These are phyloP conservation scores for Osmoderma eremita DNA, from an alignment of 2,888 invertebrate species.

Conservation along the genomic window DNA sequence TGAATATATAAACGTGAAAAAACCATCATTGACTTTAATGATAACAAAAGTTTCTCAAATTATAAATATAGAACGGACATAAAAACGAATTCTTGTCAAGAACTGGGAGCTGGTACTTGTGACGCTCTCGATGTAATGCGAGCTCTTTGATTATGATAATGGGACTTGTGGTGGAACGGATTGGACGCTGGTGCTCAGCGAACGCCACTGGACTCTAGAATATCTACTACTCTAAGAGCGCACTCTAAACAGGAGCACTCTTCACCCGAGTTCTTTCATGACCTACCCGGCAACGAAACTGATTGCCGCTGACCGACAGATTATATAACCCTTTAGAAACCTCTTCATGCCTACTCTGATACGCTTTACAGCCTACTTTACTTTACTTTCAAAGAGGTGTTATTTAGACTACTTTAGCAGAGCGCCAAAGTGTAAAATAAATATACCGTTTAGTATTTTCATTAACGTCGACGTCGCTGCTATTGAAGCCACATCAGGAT, in stretches of 20 bases:
- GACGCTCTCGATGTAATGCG: slow-evolving; percentile 49
- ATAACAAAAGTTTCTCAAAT: background rate
- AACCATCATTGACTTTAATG: too few relatives aligned
- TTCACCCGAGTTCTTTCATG: slow-evolving; percentile 50
- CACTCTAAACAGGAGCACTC: slow-evolving; percentile 47
- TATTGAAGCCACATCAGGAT: too few relatives aligned
- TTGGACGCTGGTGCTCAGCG: slow-evolving; percentile 34
- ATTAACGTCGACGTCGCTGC: too few relatives aligned
- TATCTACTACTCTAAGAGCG: slow-evolving; percentile 46
- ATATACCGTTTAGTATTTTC: slow-evolving; percentile 22
- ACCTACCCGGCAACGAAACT: slow-evolving; percentile 46
- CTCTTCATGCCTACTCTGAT: slow-evolving; percentile 45
- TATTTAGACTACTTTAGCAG: slow-evolving; percentile 37
- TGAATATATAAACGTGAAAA: too few relatives aligned
- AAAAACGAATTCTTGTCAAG: background rate
- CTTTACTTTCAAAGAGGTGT: slow-evolving; percentile 32
- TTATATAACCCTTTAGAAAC: slow-evolving; percentile 54
- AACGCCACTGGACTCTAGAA: slow-evolving; percentile 49
- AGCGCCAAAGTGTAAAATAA: slow-evolving; percentile 35
- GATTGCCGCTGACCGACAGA: slow-evolving; percentile 55
- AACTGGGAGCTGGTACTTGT: slow-evolving; percentile 19
- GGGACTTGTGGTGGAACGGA: slow-evolving; percentile 38
- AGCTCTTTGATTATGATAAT: slow-evolving; percentile 52
- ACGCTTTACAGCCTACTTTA: slow-evolving; percentile 41
- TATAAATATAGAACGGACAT: background rate